A percentile compares a stretch with the other conserved stretches of the same genome.
Evolutionary conservation across 2,113 vertebrate species (phyloP).

Genomic region (Engystomops pustulosus): DNA sequence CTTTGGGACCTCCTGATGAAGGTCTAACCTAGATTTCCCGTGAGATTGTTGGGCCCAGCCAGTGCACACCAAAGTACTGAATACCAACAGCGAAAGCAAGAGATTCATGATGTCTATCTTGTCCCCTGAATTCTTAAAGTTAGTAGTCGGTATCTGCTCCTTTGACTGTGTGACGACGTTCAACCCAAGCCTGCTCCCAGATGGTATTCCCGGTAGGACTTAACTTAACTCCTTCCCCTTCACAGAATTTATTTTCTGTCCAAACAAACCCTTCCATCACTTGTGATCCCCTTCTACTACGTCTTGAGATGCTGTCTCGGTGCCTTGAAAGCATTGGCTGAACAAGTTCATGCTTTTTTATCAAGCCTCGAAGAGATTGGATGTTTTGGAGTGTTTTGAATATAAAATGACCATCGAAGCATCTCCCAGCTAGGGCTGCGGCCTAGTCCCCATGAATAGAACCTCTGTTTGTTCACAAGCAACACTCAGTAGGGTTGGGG

Average conservation of each 20-base stretch:
- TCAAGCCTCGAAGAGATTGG: constrained; percentile 38
- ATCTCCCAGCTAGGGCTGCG: constrained; percentile 25
- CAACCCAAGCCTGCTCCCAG: constrained; percentile 28
- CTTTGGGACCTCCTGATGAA: neutral
- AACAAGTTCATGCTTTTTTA: constrained; percentile 27
- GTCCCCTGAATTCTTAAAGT: neutral
- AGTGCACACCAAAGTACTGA: neutral
- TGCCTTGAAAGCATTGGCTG: constrained; percentile 1
- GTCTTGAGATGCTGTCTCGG: neutral
- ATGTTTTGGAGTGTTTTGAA: constrained; percentile 5
- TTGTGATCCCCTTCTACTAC: constrained; percentile 17
- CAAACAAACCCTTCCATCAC: constrained; percentile 37
- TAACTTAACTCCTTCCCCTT: constrained; percentile 25
- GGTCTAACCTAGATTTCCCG: neutral
- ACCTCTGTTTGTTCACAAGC: constrained; percentile 53
- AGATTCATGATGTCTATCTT: constrained; percentile 23
- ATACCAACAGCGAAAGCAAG: neutral
- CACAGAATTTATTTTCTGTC: constrained; percentile 42
- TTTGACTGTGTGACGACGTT: constrained; percentile 13
- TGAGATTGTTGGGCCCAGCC: constrained; percentile 22
- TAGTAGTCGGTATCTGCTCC: neutral
- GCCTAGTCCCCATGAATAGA: constrained; percentile 51
- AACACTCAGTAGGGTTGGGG: neutral
- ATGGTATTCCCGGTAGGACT: constrained; percentile 22
- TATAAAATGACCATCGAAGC: constrained; percentile 29